Evolutionary conservation across 2,113 vertebrate genomes (phyloP).

Genomic region (Pygoscelis antarcticus): DNA sequence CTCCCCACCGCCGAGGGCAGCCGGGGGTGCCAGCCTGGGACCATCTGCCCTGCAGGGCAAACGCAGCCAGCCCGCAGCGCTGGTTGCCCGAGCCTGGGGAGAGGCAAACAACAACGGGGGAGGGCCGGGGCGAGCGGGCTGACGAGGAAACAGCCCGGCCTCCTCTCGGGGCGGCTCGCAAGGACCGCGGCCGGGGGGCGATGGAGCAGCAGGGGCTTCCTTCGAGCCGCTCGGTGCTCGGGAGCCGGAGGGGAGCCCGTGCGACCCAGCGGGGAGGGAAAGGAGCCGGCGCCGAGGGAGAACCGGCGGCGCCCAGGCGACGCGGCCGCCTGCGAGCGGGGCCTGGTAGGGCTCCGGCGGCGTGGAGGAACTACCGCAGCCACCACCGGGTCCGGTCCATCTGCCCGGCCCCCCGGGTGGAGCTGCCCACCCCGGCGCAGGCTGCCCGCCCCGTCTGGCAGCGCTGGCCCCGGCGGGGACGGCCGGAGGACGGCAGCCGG

Average conservation of each 20-base stretch:
- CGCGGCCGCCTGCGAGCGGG: background rate
- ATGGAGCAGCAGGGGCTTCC: background rate
- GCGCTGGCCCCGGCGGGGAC: background rate
- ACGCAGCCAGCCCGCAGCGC: background rate
- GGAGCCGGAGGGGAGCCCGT: background rate
- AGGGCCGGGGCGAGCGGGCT: background rate
- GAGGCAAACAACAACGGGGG: too few species aligned
- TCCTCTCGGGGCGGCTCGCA: background rate
- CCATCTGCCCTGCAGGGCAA: background rate
- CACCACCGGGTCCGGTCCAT: background rate
- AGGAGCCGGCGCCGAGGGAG: background rate
- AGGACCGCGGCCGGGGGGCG: background rate
- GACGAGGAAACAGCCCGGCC: background rate
- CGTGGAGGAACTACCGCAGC: background rate
- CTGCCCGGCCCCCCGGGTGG: too few species aligned
- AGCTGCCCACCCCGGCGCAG: background rate
- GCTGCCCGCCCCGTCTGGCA: background rate
- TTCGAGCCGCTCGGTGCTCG: too few species aligned
- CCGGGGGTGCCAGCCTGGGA: background rate
- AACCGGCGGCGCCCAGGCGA: too few species aligned
- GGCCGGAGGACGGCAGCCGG: background rate
- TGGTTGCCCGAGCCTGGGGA: background rate
- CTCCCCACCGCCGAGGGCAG: background rate
- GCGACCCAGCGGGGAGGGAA: background rate
- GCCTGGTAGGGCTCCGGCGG: background rate